Percentiles rank a stretch among this genome's conserved stretches.
phyloP scores from a whole-genome alignment of 2,113 vertebrate genomes.

The Brienomyrus brachyistius region DNA sequence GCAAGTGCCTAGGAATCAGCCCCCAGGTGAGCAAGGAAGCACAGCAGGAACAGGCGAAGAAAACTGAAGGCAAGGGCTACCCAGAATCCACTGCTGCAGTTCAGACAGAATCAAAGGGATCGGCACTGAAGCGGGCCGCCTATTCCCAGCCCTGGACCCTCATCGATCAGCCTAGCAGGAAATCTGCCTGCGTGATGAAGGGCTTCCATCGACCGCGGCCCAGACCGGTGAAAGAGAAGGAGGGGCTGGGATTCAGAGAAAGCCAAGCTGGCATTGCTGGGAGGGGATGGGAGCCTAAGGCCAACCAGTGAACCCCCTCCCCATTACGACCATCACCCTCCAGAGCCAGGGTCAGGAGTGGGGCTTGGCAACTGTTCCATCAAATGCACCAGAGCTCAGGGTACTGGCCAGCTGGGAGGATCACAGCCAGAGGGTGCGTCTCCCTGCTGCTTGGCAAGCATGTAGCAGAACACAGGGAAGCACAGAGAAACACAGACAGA shows the following conservation, averaged over 20 bases:
- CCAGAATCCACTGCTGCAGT: background rate
- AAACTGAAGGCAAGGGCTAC: conserved; percentile 5
- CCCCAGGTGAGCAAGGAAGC: background rate
- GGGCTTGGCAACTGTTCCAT: background rate
- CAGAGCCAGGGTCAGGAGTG: background rate
- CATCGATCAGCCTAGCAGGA: conserved; percentile 10
- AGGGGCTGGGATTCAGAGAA: background rate
- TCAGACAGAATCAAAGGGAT: conserved; percentile 19
- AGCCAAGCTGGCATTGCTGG: background rate
- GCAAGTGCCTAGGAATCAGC: background rate
- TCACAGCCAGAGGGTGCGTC: background rate
- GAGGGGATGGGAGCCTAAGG: background rate
- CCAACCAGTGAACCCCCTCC: background rate
- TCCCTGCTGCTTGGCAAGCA: background rate
- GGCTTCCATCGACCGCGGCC: background rate
- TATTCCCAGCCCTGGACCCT: background rate
- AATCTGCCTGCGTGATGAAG: background rate
- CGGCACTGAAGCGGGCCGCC: background rate
- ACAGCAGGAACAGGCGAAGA: background rate
- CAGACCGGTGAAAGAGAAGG: background rate
- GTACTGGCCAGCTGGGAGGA: background rate
- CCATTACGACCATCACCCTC: background rate
- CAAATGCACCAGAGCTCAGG: background rate
- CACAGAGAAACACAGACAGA: background rate
- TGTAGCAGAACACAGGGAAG: background rate